These are phyloP conservation scores for Lophotriccus pileatus DNA, from an alignment of 2,797 vertebrate species.

Conservation along the genomic window DNA sequence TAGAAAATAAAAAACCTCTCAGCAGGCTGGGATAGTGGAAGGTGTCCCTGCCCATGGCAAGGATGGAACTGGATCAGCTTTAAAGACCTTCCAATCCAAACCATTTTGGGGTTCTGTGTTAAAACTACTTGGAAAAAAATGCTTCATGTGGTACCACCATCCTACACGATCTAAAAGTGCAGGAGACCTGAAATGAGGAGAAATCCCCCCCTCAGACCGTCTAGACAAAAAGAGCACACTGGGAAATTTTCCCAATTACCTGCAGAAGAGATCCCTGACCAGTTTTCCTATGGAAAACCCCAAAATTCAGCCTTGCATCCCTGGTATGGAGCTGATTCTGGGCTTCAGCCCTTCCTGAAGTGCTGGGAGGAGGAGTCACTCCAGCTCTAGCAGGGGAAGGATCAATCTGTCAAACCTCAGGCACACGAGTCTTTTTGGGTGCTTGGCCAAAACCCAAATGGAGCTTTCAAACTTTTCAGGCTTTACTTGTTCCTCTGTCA, in stretches of 20 bases:
- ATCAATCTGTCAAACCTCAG: not conserved
- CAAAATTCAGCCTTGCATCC: not conserved
- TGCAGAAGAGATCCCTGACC: not conserved
- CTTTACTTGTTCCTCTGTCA: not conserved
- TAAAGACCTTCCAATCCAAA: not conserved
- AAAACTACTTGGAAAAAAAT: not conserved
- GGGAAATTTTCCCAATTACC: not conserved
- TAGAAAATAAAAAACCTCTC: not conserved
- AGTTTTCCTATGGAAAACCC: not conserved
- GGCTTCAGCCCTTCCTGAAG: not conserved
- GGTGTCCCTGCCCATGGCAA: not conserved
- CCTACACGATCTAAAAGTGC: not conserved
- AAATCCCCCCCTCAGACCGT: not conserved
- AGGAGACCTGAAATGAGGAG: not conserved
- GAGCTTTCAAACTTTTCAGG: not conserved
- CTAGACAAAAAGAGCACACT: not conserved
- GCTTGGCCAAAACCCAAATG: not conserved
- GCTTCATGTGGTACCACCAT: not conserved
- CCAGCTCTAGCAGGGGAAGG: not conserved
- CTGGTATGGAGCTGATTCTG: not conserved
- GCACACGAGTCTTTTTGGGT: not conserved
- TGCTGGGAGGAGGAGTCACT: not conserved
- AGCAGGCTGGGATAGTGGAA: not conserved
- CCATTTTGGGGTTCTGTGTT: not conserved
- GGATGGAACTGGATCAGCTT: not conserved